Base-by-base conservation (phyloP, 2,113 vertebrate species). In the Uria aalge region DNA sequence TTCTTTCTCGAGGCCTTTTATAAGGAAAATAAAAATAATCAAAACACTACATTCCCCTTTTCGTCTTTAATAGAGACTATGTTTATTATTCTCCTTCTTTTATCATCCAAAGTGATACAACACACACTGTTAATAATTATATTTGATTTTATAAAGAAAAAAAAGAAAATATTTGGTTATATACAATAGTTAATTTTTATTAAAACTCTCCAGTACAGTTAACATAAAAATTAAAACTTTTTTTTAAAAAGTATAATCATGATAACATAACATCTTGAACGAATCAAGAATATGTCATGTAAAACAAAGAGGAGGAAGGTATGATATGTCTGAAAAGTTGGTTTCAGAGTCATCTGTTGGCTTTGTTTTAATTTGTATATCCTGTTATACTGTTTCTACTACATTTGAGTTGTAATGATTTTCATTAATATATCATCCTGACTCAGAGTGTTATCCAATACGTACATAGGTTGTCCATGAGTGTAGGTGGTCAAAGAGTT, bases 1-100 rank as follows among this genome's bases (percentile, higher is more conserved):
- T 89, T 91, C 53, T 93, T 81, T 97, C 69, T 45, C 50, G 53
- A 83, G 40, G 50, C 21, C 11, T 96, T 97, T 97, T 86, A 36
- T 34, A 81, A 85, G 57, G 91, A 36, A 60, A 84, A 90, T 62
- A 77, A 12, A 8, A 53, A 92, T 34, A 89, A 34, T 90, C 69
- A 96, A 97, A 97, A 91, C n/a, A 86, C 40, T 66, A 29, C 27
- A 62, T 94, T 94, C 17, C 34, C 59, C 50, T 20, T 75, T 92
- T 72, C 52, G 83, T 73, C 12, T 88, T 83, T 69, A 77, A 85
- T 74, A 32, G 20, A 72, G 30, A 18, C 30, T 67, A 71, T 60
- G 18, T 41, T 95, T 97, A 56, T 90, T 64, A 52, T 72, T 94
- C 5, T 59, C 52, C 47, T 75, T 50, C 20, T 92, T 94, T 87